Percentiles rank a stretch among this genome's conserved stretches.
Conservation (phyloP, 2,888 invertebrate species). For the Boloria euphrosyne region DNA sequence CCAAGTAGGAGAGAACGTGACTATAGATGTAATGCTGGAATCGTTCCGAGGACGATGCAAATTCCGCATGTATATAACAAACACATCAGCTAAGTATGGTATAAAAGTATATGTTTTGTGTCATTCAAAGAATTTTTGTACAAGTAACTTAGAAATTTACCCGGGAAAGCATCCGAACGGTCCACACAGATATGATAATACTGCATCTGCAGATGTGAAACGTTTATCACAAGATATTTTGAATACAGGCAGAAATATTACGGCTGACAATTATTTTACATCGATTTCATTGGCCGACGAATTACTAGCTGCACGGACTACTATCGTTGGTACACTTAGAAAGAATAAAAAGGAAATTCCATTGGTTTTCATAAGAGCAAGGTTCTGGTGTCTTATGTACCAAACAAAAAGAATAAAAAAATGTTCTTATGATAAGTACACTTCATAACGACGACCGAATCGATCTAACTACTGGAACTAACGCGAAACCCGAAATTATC, state of each 20-base stretch:
- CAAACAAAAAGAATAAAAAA: neutral
- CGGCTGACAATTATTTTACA: conserved; percentile 31
- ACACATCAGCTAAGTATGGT: conserved; percentile 13
- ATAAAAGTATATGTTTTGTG: conserved; percentile 17
- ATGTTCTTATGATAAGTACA: conserved; percentile 26
- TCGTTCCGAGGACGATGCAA: too few species aligned
- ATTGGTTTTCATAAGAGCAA: conserved; percentile 22
- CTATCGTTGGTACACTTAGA: neutral
- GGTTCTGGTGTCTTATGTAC: neutral
- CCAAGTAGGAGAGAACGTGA: too few species aligned
- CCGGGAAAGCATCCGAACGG: neutral
- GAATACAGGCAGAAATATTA: conserved; percentile 28
- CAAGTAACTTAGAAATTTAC: conserved; percentile 15
- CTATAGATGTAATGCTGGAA: too few species aligned
- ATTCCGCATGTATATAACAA: too few species aligned
- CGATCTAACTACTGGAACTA: conserved; percentile 16
- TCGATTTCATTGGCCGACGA: conserved; percentile 27
- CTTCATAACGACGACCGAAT: conserved; percentile 28
- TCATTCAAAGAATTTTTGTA: conserved; percentile 14
- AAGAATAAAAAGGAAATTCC: conserved; percentile 32
- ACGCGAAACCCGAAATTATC: conserved; percentile 16
- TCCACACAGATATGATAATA: too few species aligned
- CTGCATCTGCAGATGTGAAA: too few species aligned
- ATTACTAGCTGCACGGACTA: conserved; percentile 15
- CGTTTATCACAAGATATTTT: too few species aligned